These are phyloP conservation scores for Metopolophium dirhodum DNA, from an alignment of 1,140 invertebrate species.

Conservation along the genomic window DNA sequence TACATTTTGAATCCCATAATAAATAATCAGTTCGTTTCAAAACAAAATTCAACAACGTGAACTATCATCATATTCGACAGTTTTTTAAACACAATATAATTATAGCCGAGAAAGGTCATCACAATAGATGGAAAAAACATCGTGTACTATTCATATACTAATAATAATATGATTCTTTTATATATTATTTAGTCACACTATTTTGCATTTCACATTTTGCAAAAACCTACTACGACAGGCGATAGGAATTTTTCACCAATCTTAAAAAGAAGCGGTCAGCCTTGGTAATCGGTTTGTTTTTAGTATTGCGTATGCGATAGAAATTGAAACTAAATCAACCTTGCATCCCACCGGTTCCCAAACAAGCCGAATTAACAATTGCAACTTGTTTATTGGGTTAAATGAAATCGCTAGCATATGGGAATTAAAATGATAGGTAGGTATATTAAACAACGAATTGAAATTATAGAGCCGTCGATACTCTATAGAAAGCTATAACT, in stretches of 20 bases:
- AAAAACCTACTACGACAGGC: neutral
- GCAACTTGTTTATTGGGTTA: constrained; percentile 31
- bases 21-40: neutral
- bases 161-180: neutral
- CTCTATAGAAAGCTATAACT: neutral
- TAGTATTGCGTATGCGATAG: neutral
- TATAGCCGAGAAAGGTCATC: constrained; percentile 16
- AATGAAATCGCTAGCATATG: constrained; percentile 3
- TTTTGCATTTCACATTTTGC: constrained; percentile 31
- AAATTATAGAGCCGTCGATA: neutral
- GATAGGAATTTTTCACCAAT: constrained; percentile 23
- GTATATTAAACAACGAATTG: neutral
- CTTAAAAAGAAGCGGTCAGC: constrained; percentile 19
- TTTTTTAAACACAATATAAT: constrained; percentile 35
- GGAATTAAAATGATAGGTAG: constrained; percentile 8
- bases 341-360: constrained; percentile 47
- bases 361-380: constrained; percentile 33
- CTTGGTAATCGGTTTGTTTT: constrained; percentile 32
- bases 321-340: constrained; percentile 44
- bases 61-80: neutral
- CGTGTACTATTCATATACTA: neutral
- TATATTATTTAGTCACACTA: neutral
- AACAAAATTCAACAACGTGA: neutral
- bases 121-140: neutral
- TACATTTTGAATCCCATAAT: neutral